phyloP scores from a whole-genome alignment of 2,888 invertebrate species.

The Raillietiella orientalis region DNA sequence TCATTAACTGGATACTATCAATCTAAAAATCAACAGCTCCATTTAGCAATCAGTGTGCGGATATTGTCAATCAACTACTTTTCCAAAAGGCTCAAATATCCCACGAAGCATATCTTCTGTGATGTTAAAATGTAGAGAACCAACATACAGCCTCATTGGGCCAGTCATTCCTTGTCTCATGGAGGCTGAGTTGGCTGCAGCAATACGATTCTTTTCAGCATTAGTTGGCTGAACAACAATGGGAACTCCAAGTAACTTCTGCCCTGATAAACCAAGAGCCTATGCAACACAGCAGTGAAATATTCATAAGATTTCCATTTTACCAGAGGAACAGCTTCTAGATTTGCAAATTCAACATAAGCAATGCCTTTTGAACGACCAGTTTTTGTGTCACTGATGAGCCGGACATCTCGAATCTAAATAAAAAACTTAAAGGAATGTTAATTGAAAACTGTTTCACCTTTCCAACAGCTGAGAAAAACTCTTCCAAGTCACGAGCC shows the following conservation, averaged over 20 bases:
- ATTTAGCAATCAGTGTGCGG: too few species aligned
- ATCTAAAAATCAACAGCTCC: constrained; percentile 19
- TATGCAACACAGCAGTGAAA: constrained; percentile 13
- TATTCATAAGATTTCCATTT: constrained; percentile 10
- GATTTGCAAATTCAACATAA: constrained; percentile 96
- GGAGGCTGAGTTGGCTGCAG: constrained; percentile 11
- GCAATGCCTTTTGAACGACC: constrained; percentile 94
- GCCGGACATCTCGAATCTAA: constrained; percentile 56
- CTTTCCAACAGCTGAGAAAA: constrained; percentile 94
- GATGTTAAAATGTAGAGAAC: constrained; percentile 90
- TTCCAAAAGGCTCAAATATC: constrained; percentile 96
- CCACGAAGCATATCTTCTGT: constrained; percentile 94
- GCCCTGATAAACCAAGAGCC: constrained; percentile 83
- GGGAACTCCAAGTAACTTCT: constrained; percentile 75
- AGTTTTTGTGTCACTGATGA: constrained; percentile 96
- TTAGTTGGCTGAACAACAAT: constrained; percentile 95
- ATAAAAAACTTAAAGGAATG: constrained; percentile 5
- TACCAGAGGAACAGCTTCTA: constrained; percentile 80
- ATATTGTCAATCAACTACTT: constrained; percentile 18
- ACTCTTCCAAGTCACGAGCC: constrained; percentile 83
- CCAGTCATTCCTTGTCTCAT: constrained; percentile 21
- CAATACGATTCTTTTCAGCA: constrained; percentile 61
- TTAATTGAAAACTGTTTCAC: constrained; percentile 16
- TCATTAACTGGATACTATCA: constrained; percentile 73
- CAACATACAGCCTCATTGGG: constrained; percentile 87